Conservation (phyloP, 37 sponge, comb jelly and placozoan genomes). For the Halichondria panicea region DNA sequence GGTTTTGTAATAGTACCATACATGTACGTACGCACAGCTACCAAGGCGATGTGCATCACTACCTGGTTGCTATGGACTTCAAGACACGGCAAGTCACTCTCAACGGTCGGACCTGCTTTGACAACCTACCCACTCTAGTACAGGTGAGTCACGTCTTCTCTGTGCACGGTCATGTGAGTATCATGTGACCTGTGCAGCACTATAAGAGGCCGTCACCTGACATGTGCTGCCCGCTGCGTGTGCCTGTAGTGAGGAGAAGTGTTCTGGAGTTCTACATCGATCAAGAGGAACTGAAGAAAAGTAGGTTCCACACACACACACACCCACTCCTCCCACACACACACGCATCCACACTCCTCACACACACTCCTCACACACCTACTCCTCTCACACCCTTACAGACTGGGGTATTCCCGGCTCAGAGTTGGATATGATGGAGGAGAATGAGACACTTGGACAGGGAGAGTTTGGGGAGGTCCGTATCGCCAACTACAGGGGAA, state of each 20-base stretch:
- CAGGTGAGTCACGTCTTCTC: too few relatives aligned
- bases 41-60: slow-evolving; percentile 43
- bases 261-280: slow-evolving; percentile 50
- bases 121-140: slow-evolving; percentile 35
- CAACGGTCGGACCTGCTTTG: slow-evolving; percentile 40
- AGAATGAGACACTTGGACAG: slow-evolving; percentile 52
- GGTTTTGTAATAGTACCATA: neutral
- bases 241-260: slow-evolving; percentile 37
- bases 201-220: neutral
- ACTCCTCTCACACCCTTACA: neutral
- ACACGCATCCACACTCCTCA: too few relatives aligned
- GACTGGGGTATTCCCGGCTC: slow-evolving; percentile 75
- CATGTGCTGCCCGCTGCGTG: neutral
- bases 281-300: slow-evolving; percentile 19
- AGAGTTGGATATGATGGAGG: slow-evolving; percentile 47
- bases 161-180: slow-evolving; percentile 14
- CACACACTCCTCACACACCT: too few relatives aligned
- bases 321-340: too few relatives aligned
- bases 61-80: slow-evolving; percentile 63
- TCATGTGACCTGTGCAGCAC: neutral
- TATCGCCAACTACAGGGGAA: slow-evolving; percentile 70
- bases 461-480: slow-evolving; percentile 96
- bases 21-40: slow-evolving; percentile 7
- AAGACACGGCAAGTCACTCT: slow-evolving; percentile 54
- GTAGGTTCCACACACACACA: slow-evolving; percentile 13